phyloP scores from a whole-genome alignment of 2,888 invertebrate species.

The Gasteruption jaculator region DNA sequence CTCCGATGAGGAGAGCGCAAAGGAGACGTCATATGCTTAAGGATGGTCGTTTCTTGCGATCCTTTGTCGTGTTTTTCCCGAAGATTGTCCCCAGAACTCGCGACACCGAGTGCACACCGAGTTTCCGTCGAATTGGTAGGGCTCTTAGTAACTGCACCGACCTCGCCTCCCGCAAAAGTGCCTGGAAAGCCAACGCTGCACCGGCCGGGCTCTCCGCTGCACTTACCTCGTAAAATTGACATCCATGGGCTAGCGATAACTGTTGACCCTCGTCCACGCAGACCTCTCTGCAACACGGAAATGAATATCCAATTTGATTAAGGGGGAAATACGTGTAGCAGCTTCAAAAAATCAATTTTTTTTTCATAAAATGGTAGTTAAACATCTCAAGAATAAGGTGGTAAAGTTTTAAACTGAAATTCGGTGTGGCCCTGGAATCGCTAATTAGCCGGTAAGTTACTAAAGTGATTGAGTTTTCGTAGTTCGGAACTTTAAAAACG shows the following conservation, averaged over 20 bases:
- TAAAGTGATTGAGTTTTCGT: neutral
- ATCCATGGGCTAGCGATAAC: conserved; percentile 70
- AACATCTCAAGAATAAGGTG: too few relatives aligned
- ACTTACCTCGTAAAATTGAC: conserved; percentile 81
- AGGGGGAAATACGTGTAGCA: too few relatives aligned
- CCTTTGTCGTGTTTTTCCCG: conserved; percentile 72
- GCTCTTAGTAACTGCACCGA: conserved; percentile 68
- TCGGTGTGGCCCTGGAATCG: too few relatives aligned
- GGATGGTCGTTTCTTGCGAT: conserved; percentile 73
- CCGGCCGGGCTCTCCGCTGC: conserved; percentile 80
- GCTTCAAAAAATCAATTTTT: too few relatives aligned
- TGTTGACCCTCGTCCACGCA: conserved; percentile 79
- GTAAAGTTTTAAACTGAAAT: too few relatives aligned
- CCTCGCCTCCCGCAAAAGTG: conserved; percentile 69
- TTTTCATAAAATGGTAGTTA: too few relatives aligned
- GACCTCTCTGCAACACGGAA: conserved; percentile 59
- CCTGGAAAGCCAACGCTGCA: conserved; percentile 76
- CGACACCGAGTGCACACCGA: conserved; percentile 74
- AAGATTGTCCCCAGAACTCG: conserved; percentile 77
- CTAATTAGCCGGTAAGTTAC: neutral
- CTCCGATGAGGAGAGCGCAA: conserved; percentile 47
- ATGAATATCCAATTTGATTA: conserved; percentile 21
- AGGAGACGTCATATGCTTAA: conserved; percentile 64
- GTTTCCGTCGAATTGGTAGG: conserved; percentile 66
- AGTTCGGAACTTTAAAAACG: too few relatives aligned